Base-by-base conservation (phyloP, 2,888 invertebrate species). In the Tetramorium bicarinatum region DNA sequence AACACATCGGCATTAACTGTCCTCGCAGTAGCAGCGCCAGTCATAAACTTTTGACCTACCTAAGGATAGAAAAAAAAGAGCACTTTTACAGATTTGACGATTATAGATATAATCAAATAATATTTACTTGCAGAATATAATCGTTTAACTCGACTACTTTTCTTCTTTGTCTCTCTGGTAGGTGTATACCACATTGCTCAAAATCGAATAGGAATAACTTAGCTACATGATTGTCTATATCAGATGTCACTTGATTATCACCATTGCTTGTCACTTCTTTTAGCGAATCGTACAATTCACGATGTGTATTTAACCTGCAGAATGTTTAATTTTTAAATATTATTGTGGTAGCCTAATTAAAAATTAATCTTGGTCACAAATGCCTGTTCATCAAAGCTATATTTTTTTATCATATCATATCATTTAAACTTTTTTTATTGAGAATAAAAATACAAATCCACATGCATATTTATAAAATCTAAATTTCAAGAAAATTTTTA, bases 151-250 rank as follows among this genome's bases (percentile, higher is more conserved):
- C 96, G 0, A 99, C 99, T 67, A 99, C 99, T 91, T 95, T 94
- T 81, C 95, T 95, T 38, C 98, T 95, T 62, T 97, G 96, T 0
- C 95, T 95, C 86, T 98, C 97, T 11, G 97, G 96, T 83, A 99
- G 95, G 94, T 99, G 99, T 85, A 99, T 99, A 3, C 99, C 99
- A 93, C 98, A 98, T 94, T 99, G 99, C 94, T 99, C 99, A 95
- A 99, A 99, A 95, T 99, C 99, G 94, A 99, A 98, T 8, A 99
- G 95, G 94, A 99, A 99, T 66, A 99, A 95, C 91, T 97, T 96
- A 0, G 98, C 97, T 0, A 99, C 98, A 93, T 99, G 97, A 82
- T 97, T 95, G 94, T 99, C 99, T 0, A 98, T 97, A 0, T 96
- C 96, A 11, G 96, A 96, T 11, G 96, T 97, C 52, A 96, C 95